These are phyloP conservation scores for Phalloptychus januarius DNA, from an alignment of 2,797 vertebrate species.

Conservation along the genomic window DNA sequence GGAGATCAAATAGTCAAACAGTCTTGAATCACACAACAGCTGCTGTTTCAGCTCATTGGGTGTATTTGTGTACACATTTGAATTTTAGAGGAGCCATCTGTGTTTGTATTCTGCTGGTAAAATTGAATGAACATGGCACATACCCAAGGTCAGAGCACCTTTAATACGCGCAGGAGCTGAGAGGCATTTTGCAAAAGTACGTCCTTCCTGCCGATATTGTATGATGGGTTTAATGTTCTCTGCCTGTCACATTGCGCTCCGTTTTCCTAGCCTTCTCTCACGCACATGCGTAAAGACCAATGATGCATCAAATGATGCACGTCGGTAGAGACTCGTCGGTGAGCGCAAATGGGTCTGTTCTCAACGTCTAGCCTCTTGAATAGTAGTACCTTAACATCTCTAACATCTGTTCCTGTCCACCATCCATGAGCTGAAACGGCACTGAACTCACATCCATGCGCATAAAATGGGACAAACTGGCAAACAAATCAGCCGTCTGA, in stretches of 20 bases:
- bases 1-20: conserved; percentile 11
- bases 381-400: conserved; percentile 44
- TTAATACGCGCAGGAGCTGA: conserved; percentile 27
- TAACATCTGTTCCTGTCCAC: conserved; percentile 69
- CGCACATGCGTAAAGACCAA: conserved; percentile 42
- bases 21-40: conserved; percentile 18
- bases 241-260: conserved; percentile 43
- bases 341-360: conserved; percentile 48
- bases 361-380: conserved; percentile 51
- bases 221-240: conserved; percentile 30
- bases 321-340: conserved; percentile 29
- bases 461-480: conserved; percentile 49
- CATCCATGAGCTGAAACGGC: conserved; percentile 59
- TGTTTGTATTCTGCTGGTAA: conserved; percentile 34
- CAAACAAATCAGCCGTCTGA: conserved; percentile 60
- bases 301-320: conserved; percentile 58
- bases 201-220: conserved; percentile 28
- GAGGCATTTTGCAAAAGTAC: conserved; percentile 19
- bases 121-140: conserved; percentile 33
- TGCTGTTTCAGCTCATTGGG: conserved; percentile 26
- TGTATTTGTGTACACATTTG: conserved; percentile 10
- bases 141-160: conserved; percentile 45
- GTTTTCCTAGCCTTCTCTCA: conserved; percentile 16
- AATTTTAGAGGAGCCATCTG: conserved; percentile 31
- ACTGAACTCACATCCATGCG: conserved; percentile 29